Evolutionary conservation across 1,140 invertebrate genomes (phyloP), one percentile per base, ranked within the genome.

Genomic region (Chionoecetes opilio): DNA sequence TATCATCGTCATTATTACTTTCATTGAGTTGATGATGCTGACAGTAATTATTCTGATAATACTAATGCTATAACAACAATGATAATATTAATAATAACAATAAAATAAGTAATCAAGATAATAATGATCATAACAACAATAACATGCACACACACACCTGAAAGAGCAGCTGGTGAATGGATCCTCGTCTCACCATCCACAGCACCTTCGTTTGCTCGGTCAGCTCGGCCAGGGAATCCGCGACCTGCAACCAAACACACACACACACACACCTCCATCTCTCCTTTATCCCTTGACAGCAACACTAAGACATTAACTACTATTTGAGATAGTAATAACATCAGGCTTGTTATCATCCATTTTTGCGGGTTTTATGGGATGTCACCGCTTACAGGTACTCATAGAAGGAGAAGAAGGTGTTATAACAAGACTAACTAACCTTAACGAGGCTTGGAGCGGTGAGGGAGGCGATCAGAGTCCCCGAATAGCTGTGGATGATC

Each of bases 381-480:
- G 41, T 46, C 14, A 46, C 2, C 63, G 1, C 46, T 53, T 17
- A 0, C 63, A 75, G 63, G 63, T n/a, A 17, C n/a, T 75, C 9
- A 75, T 1, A n/a, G 63, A 75, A 75, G 63, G n/a, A 75, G 6
- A 26, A n/a, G 63, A 75, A 26, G 21, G n/a, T n/a, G n/a, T n/a
- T n/a, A n/a, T n/a, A n/a, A n/a, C n/a, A n/a, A n/a, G n/a, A n/a
- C n/a, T n/a, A n/a, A n/a, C 63, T 91, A 17, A 92, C 91, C 91
- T 92, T 92, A 17, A 92, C 75, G 37, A 92, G n/a, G 8, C 37
- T 92, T 11, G 91, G 91, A 21, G 91, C 29, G 26, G 91, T 92
- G 75, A 92, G 91, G 29, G 91, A 92, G 75, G 91, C 91, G 91
- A 92, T 92, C 32, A 92, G 91, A 32, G 91, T 92, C 14, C 91